Evolutionary conservation across 2,113 vertebrate genomes (phyloP).

Genomic region (Cinclus mexicanus): DNA sequence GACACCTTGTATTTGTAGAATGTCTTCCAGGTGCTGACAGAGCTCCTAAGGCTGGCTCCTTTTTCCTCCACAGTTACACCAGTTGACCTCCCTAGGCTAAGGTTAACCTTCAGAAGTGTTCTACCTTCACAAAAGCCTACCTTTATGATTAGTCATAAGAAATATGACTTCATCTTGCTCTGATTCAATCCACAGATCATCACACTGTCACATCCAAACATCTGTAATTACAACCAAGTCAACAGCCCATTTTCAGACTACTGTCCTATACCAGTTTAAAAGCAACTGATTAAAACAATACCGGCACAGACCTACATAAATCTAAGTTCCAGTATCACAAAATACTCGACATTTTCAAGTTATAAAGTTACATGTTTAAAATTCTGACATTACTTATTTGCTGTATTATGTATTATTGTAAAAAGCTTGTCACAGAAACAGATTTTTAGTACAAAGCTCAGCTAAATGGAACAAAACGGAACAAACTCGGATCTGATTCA

Average conservation of each 20-base stretch:
- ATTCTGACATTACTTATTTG: neutral
- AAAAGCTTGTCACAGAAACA: neutral
- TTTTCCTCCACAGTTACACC: neutral
- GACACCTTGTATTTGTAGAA: neutral
- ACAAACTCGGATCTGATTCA: neutral
- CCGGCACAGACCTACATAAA: neutral
- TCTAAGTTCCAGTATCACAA: neutral
- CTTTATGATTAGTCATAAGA: conserved; percentile 13
- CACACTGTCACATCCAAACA: neutral
- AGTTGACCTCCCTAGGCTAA: neutral
- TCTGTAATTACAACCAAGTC: conserved; percentile 6
- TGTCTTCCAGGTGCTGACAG: fast-evolving
- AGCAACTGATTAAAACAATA: neutral
- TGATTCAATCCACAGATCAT: neutral
- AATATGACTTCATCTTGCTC: conserved; percentile 20
- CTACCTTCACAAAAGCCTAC: neutral
- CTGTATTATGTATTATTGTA: neutral
- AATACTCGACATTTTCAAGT: neutral
- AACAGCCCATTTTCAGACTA: neutral
- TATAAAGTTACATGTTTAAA: neutral
- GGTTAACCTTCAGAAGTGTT: neutral
- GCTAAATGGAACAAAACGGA: neutral
- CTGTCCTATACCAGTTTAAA: neutral
- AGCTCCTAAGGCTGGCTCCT: neutral
- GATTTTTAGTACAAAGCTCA: neutral